Percentiles rank a stretch among this genome's conserved stretches.
These are phyloP conservation scores for Phengaris arion DNA, from an alignment of 2,888 invertebrate species.

Conservation along the genomic window DNA sequence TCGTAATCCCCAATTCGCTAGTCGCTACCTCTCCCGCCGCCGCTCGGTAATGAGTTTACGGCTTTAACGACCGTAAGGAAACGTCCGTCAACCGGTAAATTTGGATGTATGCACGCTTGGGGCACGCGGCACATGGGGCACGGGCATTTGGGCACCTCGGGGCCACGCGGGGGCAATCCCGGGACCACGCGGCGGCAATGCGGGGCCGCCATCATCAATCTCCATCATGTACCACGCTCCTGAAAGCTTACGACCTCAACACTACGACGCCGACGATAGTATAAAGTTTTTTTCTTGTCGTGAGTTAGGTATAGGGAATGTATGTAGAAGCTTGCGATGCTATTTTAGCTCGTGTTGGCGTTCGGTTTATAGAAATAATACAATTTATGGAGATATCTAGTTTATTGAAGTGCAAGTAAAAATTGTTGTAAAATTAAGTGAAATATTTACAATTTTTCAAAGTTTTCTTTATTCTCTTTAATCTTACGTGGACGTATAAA, in stretches of 20 bases:
- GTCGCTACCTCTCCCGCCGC: conserved; percentile 9
- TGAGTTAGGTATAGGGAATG: background rate
- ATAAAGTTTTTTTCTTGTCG: background rate
- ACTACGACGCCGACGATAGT: background rate
- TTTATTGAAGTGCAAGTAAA: too few relatives aligned
- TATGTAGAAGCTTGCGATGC: background rate
- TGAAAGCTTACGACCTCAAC: conserved; percentile 31
- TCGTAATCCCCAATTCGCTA: background rate
- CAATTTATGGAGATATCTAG: too few relatives aligned
- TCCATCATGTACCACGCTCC: conserved; percentile 58
- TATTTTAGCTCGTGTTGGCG: background rate
- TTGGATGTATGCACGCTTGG: conserved; percentile 75
- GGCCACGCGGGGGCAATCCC: conserved; percentile 56
- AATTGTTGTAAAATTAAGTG: too few relatives aligned
- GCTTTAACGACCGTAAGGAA: conserved; percentile 53
- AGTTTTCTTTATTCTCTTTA: too few relatives aligned
- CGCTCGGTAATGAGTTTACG: background rate
- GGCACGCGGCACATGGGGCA: conserved; percentile 41
- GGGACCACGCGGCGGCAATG: conserved; percentile 55
- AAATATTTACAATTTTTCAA: too few relatives aligned
- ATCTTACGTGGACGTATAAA: too few relatives aligned
- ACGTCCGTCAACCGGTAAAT: conserved; percentile 73
- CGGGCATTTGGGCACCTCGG: conserved; percentile 38
- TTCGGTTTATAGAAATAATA: background rate
- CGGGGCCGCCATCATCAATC: conserved; percentile 70